Evolutionary conservation across 1,140 invertebrate species (phyloP), one percentile per base, ranked within the genome.

Genomic region (Drosophila navojoa): DNA sequence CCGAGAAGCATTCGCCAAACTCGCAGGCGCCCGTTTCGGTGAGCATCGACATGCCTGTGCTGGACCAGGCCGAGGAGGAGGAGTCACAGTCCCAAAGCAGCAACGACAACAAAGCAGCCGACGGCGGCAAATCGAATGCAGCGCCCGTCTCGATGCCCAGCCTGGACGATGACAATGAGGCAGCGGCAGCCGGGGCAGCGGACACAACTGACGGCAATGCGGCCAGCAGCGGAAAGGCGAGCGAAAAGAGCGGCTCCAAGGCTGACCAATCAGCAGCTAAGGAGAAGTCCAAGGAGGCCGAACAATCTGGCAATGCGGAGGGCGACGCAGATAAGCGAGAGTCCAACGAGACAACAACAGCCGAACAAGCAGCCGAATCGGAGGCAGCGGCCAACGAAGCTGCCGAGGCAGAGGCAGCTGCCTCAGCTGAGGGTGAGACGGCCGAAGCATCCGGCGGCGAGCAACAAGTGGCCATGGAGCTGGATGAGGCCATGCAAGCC

Each of bases 131-230:
- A 45, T 68, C 79, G 2, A 72, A 62, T 55, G 60, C 63, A 5
- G 81, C 81, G 3, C 91, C 91, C 1, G 91, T 92, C 16, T 91
- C 90, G 25, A 92, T 92, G 91, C 91, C 91, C 42, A 92, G 91
- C 61, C 64, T 92, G 47, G 91, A 92, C 61, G 91, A 92, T 75
- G 91, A 92, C 55, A 90, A 81, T 49, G 85, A 90, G 47, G 86
- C 81, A 4, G 68, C 81, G n/a, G 72, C 70, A 32, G 71, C 61
- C 19, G 71, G 55, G 22, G 58, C 67, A 25, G 55, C 64, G 9
- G 82, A 75, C 15, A 29, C 61, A 2, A 50, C 68, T 2, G 82
- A 81, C 32, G 76, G 77, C 50, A 87, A 85, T 53, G 5, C 72
- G 29, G 50, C 25, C 16, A 68, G 66, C 58, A 32, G 47, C 11